Evolutionary conservation across 2,113 vertebrate species (phyloP).

Genomic region (Macroglossus sobrinus): DNA sequence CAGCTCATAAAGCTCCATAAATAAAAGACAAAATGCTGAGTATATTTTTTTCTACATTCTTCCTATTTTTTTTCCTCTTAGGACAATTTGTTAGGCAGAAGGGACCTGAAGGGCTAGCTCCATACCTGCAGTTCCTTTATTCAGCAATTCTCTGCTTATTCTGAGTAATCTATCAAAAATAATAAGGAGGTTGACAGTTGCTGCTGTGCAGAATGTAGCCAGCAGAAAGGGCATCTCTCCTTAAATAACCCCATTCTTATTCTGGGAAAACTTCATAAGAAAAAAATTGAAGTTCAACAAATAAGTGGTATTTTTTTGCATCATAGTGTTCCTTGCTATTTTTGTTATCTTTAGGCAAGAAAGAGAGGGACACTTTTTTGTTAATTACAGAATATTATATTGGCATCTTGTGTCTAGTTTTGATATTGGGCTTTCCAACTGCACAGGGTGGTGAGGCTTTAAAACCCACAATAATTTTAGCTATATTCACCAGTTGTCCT

Average conservation of each 20-base stretch:
- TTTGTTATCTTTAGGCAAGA: not conserved
- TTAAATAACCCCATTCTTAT: not conserved
- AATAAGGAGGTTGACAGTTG: not conserved
- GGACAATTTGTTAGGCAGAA: not conserved
- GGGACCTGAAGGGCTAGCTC: not conserved
- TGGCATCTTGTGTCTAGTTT: not conserved
- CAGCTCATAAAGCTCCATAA: not conserved
- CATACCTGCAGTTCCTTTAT: not conserved
- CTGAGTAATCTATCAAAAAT: slow-evolving; percentile 26
- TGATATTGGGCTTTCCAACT: not conserved
- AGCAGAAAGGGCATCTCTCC: not conserved
- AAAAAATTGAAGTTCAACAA: not conserved
- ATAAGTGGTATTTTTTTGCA: not conserved
- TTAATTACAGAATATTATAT: not conserved
- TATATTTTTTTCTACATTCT: not conserved
- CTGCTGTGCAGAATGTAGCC: not conserved
- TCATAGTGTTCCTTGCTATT: not conserved
- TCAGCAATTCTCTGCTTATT: not conserved
- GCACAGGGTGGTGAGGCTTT: not conserved
- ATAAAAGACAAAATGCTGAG: not conserved
- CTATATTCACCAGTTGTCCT: not conserved
- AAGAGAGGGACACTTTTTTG: not conserved
- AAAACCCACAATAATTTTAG: not conserved
- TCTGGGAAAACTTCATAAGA: not conserved
- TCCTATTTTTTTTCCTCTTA: not conserved